Conservation (phyloP, 2,888 invertebrate genomes). For the Actias luna region DNA sequence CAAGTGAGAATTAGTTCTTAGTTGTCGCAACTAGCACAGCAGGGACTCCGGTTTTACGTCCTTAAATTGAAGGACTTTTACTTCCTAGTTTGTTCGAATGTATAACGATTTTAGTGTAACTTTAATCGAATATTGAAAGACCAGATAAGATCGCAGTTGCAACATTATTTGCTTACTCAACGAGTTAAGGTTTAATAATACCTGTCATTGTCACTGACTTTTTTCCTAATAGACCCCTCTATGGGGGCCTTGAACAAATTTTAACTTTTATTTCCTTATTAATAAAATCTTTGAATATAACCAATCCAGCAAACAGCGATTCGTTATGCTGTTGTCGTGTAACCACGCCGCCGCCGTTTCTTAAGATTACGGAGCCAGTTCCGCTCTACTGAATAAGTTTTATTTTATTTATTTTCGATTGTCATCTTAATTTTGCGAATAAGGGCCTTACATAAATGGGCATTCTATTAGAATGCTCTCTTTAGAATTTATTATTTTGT, state of each 20-base stretch:
- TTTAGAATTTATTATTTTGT: neutral
- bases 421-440: slow-evolving; percentile 7
- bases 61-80: slow-evolving; percentile 66
- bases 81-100: slow-evolving; percentile 49
- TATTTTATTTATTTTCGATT: slow-evolving; percentile 8
- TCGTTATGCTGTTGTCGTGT: slow-evolving; percentile 32
- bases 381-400: slow-evolving; percentile 7
- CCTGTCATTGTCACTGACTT: slow-evolving; percentile 24
- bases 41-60: slow-evolving; percentile 44
- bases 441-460: slow-evolving; percentile 6
- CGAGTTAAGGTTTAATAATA: slow-evolving; percentile 26
- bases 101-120: slow-evolving; percentile 46
- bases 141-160: slow-evolving; percentile 41
- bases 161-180: slow-evolving; percentile 31
- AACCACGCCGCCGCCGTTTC: slow-evolving; percentile 17
- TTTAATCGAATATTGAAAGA: slow-evolving; percentile 56
- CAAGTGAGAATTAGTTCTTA: slow-evolving; percentile 25
- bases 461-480: neutral
- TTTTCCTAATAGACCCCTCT: slow-evolving; percentile 40
- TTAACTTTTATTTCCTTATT: slow-evolving; percentile 71
- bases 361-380: slow-evolving; percentile 12
- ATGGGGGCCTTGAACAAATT: slow-evolving; percentile 55
- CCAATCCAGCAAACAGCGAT: slow-evolving; percentile 29
- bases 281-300: slow-evolving; percentile 41
- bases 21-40: slow-evolving; percentile 50